Evolutionary conservation across 2,888 invertebrate species (phyloP).

Genomic region (Bombyx huttoni): DNA sequence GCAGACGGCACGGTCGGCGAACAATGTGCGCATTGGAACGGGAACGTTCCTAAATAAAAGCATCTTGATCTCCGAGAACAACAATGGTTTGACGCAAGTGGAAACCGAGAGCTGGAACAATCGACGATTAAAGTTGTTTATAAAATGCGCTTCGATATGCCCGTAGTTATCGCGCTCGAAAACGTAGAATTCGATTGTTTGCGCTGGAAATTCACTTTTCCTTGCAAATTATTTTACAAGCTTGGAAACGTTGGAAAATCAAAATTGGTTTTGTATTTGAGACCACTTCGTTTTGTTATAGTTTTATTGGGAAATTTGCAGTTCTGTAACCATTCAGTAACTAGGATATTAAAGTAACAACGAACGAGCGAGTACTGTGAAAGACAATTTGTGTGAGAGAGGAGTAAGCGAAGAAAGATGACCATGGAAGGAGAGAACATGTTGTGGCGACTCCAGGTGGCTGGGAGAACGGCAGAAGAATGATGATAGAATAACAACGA

Average conservation of each 20-base stretch:
- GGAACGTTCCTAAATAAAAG: constrained; percentile 22
- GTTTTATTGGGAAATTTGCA: background rate
- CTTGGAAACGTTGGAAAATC: background rate
- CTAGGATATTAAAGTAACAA: too few species aligned
- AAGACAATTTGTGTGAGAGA: too few species aligned
- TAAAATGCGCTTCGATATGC: constrained; percentile 46
- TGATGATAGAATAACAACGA: too few species aligned
- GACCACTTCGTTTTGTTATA: constrained; percentile 13
- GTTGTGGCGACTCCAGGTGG: too few species aligned
- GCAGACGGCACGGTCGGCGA: constrained; percentile 27
- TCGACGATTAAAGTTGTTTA: constrained; percentile 62
- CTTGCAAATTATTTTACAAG: background rate
- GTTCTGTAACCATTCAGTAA: too few species aligned
- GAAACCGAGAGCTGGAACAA: constrained; percentile 51
- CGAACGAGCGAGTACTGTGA: too few species aligned
- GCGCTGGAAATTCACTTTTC: background rate
- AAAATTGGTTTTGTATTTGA: constrained; percentile 5
- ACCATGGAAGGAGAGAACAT: too few species aligned
- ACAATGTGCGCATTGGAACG: constrained; percentile 38
- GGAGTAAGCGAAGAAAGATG: too few species aligned
- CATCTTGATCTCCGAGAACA: constrained; percentile 21
- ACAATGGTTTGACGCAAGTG: constrained; percentile 52
- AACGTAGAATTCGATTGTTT: constrained; percentile 3
- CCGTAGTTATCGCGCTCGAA: constrained; percentile 28
- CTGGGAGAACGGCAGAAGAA: too few species aligned